Percentiles rank a stretch among this genome's conserved stretches.
These are phyloP conservation scores for Delichon dasypus DNA, from an alignment of 2,797 vertebrate species.

Conservation along the genomic window DNA sequence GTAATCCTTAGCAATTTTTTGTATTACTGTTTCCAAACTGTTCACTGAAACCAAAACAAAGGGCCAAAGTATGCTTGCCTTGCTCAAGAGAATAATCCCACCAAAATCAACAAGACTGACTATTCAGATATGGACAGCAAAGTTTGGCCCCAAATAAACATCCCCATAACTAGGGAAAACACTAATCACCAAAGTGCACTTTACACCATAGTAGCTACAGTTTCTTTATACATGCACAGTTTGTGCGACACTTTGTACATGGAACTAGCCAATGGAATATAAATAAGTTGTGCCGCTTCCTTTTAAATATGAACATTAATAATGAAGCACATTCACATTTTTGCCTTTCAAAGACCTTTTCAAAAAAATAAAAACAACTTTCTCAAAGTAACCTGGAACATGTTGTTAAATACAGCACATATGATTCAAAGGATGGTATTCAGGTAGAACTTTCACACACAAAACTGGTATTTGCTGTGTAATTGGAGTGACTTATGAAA, in stretches of 20 bases:
- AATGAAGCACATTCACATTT: conserved; percentile 69
- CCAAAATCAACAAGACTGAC: neutral
- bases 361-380: neutral
- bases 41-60: conserved; percentile 59
- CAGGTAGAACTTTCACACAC: conserved; percentile 51
- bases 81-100: conserved; percentile 2
- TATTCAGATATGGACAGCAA: conserved; percentile 47
- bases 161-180: conserved; percentile 64
- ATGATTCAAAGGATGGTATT: conserved; percentile 50
- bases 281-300: conserved; percentile 77
- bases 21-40: conserved; percentile 43
- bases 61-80: conserved; percentile 47
- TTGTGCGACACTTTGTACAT: conserved; percentile 69
- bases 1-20: conserved; percentile 29
- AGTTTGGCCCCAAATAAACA: conserved; percentile 65
- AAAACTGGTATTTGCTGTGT: conserved; percentile 47
- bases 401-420: conserved; percentile 64
- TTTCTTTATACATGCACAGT: conserved; percentile 78
- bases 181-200: conserved; percentile 76
- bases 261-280: conserved; percentile 66
- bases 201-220: conserved; percentile 73
- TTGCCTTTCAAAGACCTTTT: conserved; percentile 68
- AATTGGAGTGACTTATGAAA: conserved; percentile 68
- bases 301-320: conserved; percentile 79
- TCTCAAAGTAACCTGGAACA: conserved; percentile 38